Conservation (phyloP, 2,797 vertebrate species). For the Lithobates pipiens region DNA sequence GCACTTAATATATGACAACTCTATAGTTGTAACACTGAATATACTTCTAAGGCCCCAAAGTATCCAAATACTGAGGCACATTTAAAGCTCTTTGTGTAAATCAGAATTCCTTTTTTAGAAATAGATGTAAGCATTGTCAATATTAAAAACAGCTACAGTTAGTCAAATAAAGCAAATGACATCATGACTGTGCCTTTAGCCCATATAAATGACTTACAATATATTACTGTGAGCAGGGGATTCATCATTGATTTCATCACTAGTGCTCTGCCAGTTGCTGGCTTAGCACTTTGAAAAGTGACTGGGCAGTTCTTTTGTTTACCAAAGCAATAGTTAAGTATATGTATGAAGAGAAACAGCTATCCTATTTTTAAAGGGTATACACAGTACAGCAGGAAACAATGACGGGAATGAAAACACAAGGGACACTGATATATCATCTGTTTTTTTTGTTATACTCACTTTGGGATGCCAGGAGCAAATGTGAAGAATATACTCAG, state of each 20-base stretch:
- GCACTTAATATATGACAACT: no score
- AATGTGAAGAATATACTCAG: not conserved
- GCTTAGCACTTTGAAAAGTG: slow-evolving; percentile 1
- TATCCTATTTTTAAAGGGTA: slow-evolving; percentile 26
- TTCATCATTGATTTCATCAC: slow-evolving; percentile 29
- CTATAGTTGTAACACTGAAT: no score
- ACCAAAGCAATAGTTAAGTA: slow-evolving; percentile 31
- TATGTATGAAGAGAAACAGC: slow-evolving; percentile 26
- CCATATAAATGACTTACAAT: not conserved
- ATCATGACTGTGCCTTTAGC: slow-evolving; percentile 17
- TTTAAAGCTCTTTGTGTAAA: slow-evolving; percentile 26
- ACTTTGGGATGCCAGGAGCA: not conserved
- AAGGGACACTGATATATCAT: slow-evolving; percentile 22
- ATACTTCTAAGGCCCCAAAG: no score
- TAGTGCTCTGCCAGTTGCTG: not conserved
- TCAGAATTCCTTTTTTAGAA: slow-evolving; percentile 42
- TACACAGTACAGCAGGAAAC: slow-evolving; percentile 27
- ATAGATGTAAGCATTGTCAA: slow-evolving; percentile 38
- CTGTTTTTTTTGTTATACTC: not conserved
- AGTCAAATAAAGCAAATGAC: slow-evolving; percentile 45
- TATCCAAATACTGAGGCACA: no score
- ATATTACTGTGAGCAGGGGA: slow-evolving; percentile 11
- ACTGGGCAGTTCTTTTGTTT: slow-evolving; percentile 19
- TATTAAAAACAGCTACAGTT: slow-evolving; percentile 44
- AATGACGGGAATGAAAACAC: slow-evolving; percentile 42